Conservation (phyloP, 2,888 invertebrate genomes). For the Icerya purchasi region DNA sequence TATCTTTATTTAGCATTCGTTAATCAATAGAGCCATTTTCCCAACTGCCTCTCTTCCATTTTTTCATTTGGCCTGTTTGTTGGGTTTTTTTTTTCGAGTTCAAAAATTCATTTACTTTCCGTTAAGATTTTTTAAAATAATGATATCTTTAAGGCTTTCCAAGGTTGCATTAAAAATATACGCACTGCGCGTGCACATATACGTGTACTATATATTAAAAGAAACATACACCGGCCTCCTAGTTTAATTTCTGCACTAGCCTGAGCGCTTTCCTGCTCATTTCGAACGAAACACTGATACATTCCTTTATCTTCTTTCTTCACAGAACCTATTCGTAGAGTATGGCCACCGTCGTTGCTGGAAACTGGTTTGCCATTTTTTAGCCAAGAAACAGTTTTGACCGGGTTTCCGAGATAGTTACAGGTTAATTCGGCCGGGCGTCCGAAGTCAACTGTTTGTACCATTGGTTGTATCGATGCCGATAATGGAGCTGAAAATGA, state of each 20-base stretch:
- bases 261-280: constrained; percentile 81
- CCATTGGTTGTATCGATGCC: constrained; percentile 69
- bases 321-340: constrained; percentile 67
- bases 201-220: not conserved
- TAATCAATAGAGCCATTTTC: no score
- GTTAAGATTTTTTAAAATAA: no score
- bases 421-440: constrained; percentile 80
- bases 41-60: no score
- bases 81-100: no score
- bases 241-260: constrained; percentile 79
- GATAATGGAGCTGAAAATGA: constrained; percentile 47
- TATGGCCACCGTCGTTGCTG: constrained; percentile 44
- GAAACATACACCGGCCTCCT: constrained; percentile 58
- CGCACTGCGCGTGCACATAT: no score
- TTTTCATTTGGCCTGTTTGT: no score
- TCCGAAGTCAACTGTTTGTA: constrained; percentile 83
- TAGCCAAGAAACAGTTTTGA: constrained; percentile 75
- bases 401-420: constrained; percentile 48
- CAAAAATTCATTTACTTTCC: no score
- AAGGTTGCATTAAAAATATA: no score
- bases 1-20: no score
- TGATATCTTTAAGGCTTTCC: no score
- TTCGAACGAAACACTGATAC: constrained; percentile 88
- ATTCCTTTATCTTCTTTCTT: constrained; percentile 88
- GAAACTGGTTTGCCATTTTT: constrained; percentile 76